phyloP scores from a whole-genome alignment of 2,113 vertebrate species.

The Reinhardtius hippoglossoides region DNA sequence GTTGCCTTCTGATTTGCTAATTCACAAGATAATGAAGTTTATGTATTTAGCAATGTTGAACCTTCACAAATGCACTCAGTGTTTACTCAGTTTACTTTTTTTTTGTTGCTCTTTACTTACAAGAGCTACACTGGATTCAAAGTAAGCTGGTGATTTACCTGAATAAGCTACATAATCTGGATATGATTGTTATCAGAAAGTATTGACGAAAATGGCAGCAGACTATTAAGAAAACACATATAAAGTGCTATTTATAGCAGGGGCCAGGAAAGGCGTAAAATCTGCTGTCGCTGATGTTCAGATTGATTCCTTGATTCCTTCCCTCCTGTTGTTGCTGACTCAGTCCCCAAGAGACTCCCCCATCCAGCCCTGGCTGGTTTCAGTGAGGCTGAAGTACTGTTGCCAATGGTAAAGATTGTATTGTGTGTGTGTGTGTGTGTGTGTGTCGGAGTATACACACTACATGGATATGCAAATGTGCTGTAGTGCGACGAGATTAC shows the following conservation, averaged over 20 bases:
- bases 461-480: not conserved
- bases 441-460: not conserved
- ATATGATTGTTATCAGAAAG: conserved; percentile 4
- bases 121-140: not conserved
- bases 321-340: conserved; percentile 27
- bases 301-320: not conserved
- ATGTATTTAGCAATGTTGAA: no score
- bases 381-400: not conserved
- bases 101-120: not conserved
- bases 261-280: not conserved
- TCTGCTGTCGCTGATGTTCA: not conserved
- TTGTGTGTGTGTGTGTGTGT: not conserved
- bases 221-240: not conserved
- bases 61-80: not conserved
- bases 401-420: conserved; percentile 12
- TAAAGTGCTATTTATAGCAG: not conserved
- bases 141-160: not conserved
- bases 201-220: not conserved
- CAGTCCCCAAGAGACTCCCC: conserved; percentile 30
- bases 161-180: not conserved
- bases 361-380: conserved; percentile 9
- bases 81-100: no score
- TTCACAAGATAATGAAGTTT: not conserved
- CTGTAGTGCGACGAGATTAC: not conserved
- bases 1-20: not conserved